These are phyloP conservation scores for Druceiella hillmani DNA, from an alignment of 2,888 invertebrate genomes.

Conservation along the genomic window DNA sequence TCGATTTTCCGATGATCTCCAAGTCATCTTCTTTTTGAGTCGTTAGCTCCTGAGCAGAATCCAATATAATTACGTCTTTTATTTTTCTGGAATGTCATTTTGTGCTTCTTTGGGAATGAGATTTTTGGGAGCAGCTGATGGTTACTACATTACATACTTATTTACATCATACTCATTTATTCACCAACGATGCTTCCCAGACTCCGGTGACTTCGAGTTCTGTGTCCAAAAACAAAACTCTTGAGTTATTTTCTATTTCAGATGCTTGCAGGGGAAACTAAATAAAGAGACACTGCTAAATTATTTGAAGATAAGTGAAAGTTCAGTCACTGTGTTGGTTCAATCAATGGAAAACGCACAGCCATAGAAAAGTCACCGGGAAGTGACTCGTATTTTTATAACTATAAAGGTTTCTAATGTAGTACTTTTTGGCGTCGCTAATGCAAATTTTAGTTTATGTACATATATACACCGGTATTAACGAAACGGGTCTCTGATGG, in stretches of 20 bases:
- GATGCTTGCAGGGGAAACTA: conserved; percentile 2
- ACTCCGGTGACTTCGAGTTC: no score
- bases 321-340: conserved; percentile 20
- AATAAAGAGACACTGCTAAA: conserved; percentile 16
- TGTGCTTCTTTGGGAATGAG: no score
- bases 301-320: conserved; percentile 19
- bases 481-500: conserved; percentile 25
- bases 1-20: no score
- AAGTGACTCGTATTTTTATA: conserved; percentile 15
- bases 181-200: no score
- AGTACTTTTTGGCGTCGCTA: conserved; percentile 22
- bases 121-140: no score
- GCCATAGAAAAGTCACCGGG: conserved; percentile 16
- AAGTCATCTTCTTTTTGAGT: no score
- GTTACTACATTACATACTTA: no score
- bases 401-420: conserved; percentile 22
- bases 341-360: conserved; percentile 21
- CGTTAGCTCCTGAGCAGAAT: no score
- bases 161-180: no score
- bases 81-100: no score
- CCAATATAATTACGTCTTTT: no score
- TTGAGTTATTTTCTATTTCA: conserved; percentile 2
- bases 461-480: conserved; percentile 23
- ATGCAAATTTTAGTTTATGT: conserved; percentile 25
- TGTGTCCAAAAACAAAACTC: no score